Percentiles rank a stretch among this genome's conserved stretches.
Evolutionary conservation across 1,140 invertebrate species (phyloP).

Genomic region (Steinernema feltiae): DNA sequence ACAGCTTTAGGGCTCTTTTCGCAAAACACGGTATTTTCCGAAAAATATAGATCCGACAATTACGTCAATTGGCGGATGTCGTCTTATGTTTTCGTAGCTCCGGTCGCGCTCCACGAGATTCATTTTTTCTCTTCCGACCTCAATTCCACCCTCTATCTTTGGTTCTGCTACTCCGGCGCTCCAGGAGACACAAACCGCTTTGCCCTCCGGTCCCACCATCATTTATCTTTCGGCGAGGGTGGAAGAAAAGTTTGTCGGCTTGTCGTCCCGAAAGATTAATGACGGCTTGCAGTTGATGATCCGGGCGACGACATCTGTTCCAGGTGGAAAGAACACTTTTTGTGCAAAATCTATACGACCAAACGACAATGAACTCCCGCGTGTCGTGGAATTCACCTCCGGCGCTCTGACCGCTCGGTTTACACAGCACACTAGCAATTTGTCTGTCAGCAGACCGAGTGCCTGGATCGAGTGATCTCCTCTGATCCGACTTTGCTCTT

Average conservation of each 20-base stretch:
- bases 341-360: constrained; percentile 9
- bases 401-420: no score
- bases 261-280: not conserved
- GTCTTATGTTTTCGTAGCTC: no score
- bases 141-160: no score
- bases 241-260: constrained; percentile 7
- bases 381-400: not conserved
- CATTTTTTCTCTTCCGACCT: no score
- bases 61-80: no score
- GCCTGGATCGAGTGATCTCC: not conserved
- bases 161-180: no score
- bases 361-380: not conserved
- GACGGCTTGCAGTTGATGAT: not conserved
- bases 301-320: constrained; percentile 2
- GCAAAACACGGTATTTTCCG: no score
- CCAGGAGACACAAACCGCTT: no score
- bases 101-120: no score
- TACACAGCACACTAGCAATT: no score
- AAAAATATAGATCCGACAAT: no score
- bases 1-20: no score
- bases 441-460: not conserved
- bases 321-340: constrained; percentile 10
- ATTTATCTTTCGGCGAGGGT: constrained; percentile 11
- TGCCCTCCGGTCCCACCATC: not conserved
- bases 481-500: not conserved